A percentile compares a stretch with the other conserved stretches of the same genome.
Evolutionary conservation across 2,888 invertebrate genomes (phyloP).

Genomic region (Lycophotia porphyrea): DNA sequence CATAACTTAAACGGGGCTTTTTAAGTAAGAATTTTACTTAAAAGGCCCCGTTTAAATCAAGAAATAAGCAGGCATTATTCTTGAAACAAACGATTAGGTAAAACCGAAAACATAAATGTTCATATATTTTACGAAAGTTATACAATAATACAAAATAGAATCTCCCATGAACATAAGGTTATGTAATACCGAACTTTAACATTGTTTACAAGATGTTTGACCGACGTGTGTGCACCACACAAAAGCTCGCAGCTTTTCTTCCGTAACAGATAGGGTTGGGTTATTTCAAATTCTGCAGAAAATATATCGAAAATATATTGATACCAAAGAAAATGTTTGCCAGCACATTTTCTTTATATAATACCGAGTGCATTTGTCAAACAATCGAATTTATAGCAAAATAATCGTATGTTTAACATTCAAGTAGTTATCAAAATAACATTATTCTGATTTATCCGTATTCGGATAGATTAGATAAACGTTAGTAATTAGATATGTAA

Average conservation of each 20-base stretch:
- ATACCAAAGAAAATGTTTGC: not conserved
- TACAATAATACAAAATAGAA: slow-evolving; percentile 21
- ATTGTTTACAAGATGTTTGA: slow-evolving; percentile 23
- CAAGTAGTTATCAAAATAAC: slow-evolving; percentile 4
- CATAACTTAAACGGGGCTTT: no score
- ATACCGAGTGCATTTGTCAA: not conserved
- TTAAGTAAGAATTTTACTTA: no score
- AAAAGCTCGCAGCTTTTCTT: slow-evolving; percentile 44
- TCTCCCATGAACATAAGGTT: slow-evolving; percentile 24
- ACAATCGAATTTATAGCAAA: not conserved
- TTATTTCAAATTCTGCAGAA: not conserved
- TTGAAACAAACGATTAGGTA: not conserved
- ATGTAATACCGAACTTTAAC: slow-evolving; percentile 25
- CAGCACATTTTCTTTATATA: no score
- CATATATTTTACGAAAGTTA: not conserved
- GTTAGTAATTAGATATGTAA: not conserved
- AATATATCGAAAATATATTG: not conserved
- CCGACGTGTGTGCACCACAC: slow-evolving; percentile 5
- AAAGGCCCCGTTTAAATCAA: not conserved
- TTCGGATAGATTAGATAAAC: slow-evolving; percentile 26
- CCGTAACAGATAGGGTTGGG: slow-evolving; percentile 19
- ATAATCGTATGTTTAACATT: not conserved
- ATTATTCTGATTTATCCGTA: slow-evolving; percentile 22
- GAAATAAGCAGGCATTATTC: not conserved
- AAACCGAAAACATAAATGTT: not conserved